A percentile compares a stretch with the other conserved stretches of the same genome.
These are phyloP conservation scores for Aspiorhynchus laticeps DNA, from an alignment of 2,113 vertebrate genomes.

Conservation along the genomic window DNA sequence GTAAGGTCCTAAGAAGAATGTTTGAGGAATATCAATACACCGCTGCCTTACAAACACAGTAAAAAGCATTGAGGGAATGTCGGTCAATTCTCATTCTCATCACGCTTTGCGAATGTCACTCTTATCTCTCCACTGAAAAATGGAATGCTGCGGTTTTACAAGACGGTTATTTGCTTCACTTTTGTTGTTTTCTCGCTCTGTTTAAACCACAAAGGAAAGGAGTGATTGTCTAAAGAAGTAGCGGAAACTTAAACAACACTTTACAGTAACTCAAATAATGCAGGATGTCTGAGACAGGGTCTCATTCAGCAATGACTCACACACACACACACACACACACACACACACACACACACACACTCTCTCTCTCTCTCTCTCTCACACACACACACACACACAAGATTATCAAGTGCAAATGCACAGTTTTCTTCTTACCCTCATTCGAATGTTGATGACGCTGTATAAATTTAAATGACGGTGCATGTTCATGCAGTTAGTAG, in stretches of 20 bases:
- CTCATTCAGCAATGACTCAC: neutral
- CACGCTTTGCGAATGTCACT: constrained; percentile 36
- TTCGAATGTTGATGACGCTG: neutral
- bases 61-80: neutral
- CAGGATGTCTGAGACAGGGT: neutral
- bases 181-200: constrained; percentile 23
- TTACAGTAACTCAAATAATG: constrained; percentile 20
- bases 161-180: neutral
- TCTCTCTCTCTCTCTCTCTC: no score
- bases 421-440: neutral
- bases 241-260: constrained; percentile 30
- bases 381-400: neutral
- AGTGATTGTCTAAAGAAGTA: constrained; percentile 25
- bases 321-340: neutral
- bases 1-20: neutral
- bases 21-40: neutral
- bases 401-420: neutral
- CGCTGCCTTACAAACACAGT: neutral
- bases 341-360: neutral
- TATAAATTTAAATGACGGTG: neutral
- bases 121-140: constrained; percentile 43
- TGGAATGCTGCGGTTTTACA: constrained; percentile 31
- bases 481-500: neutral
- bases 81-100: constrained; percentile 44
- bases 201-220: constrained; percentile 28